phyloP scores from a whole-genome alignment of 2,888 invertebrate genomes.

The Lasioglossum calceatum region DNA sequence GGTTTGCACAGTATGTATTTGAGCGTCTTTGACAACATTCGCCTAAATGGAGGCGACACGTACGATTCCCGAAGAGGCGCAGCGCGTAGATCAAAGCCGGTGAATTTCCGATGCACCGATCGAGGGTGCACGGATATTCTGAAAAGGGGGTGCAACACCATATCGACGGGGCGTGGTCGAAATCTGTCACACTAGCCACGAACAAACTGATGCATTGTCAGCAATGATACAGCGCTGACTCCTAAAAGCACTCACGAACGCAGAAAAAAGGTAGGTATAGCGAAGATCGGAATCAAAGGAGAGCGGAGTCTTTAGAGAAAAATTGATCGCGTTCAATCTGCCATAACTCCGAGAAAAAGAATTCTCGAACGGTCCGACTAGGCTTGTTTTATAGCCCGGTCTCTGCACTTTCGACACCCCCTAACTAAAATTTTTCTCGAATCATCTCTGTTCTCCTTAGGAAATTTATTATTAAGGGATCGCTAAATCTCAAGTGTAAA shows the following conservation, averaged over 20 bases:
- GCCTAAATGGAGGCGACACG: constrained; percentile 46
- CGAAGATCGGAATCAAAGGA: constrained; percentile 1
- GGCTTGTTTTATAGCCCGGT: not conserved
- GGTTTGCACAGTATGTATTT: constrained; percentile 17
- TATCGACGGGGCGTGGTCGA: constrained; percentile 84
- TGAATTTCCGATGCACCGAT: constrained; percentile 68
- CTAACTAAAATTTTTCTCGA: not conserved
- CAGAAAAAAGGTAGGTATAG: not conserved
- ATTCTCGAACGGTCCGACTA: not conserved
- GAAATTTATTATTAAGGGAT: not conserved
- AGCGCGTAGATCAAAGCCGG: constrained; percentile 68
- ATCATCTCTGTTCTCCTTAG: not conserved
- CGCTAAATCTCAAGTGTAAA: too few relatives aligned
- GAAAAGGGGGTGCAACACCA: constrained; percentile 76
- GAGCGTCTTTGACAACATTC: constrained; percentile 46
- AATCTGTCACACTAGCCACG: constrained; percentile 83
- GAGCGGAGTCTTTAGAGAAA: not conserved
- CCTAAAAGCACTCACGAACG: constrained; percentile 6
- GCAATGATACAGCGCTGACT: constrained; percentile 49
- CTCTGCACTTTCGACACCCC: not conserved
- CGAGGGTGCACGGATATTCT: constrained; percentile 66
- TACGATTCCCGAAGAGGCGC: constrained; percentile 50
- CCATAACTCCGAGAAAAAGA: not conserved
- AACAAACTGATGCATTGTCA: constrained; percentile 74
- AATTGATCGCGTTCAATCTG: not conserved